Percentiles rank a stretch among this genome's conserved stretches.
These are phyloP conservation scores for Bombus picipes DNA, from an alignment of 1,140 invertebrate genomes.

Conservation along the genomic window DNA sequence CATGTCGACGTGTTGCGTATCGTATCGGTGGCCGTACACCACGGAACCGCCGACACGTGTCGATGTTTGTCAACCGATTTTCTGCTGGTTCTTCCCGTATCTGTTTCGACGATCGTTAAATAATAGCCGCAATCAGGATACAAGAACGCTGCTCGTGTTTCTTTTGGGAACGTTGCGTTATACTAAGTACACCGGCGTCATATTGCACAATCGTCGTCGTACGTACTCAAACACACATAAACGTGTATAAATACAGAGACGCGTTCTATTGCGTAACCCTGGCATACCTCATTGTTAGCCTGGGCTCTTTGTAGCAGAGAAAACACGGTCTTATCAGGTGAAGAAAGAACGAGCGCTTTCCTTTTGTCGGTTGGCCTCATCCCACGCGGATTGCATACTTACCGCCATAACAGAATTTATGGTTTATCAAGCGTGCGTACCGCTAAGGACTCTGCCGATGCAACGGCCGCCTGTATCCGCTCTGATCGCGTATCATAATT, in stretches of 20 bases:
- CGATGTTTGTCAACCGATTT: constrained; percentile 29
- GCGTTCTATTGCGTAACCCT: constrained; percentile 30
- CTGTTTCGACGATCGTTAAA: constrained; percentile 31
- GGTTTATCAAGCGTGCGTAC: constrained; percentile 2
- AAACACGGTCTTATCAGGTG: constrained; percentile 48
- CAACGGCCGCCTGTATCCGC: neutral
- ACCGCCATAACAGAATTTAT: constrained; percentile 11
- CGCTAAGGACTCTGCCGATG: no score
- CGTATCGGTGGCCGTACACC: constrained; percentile 10
- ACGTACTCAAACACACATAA: neutral
- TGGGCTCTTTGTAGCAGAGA: constrained; percentile 18
- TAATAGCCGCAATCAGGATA: constrained; percentile 7
- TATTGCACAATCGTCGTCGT: constrained; percentile 30
- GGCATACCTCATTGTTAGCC: constrained; percentile 43
- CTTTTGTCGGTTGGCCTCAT: constrained; percentile 38
- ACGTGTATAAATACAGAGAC: neutral
- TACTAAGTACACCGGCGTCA: neutral
- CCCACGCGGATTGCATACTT: constrained; percentile 4
- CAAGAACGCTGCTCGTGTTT: neutral
- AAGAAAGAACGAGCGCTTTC: constrained; percentile 37
- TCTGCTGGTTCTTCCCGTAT: neutral
- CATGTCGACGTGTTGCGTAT: constrained; percentile 19
- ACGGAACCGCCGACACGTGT: constrained; percentile 32
- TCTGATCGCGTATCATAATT: neutral
- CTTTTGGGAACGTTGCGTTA: constrained; percentile 18